Percentiles rank a stretch among this genome's conserved stretches.
phyloP scores from a whole-genome alignment of 2,797 vertebrate species.

The Enteromius treurensis region DNA sequence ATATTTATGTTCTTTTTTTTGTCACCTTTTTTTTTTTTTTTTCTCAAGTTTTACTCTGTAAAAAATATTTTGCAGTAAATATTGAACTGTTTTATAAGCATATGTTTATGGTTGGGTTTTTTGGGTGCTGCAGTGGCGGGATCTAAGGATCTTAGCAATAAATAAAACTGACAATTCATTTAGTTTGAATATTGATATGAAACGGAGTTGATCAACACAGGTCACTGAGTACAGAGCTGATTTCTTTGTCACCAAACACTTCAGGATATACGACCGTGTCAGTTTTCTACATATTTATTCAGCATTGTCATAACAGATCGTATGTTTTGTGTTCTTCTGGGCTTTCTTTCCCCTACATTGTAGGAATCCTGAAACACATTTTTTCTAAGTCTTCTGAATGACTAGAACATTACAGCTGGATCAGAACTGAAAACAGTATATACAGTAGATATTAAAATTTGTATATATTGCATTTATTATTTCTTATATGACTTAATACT shows the following conservation, averaged over 20 bases:
- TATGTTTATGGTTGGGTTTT: constrained; percentile 42
- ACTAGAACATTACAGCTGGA: no score
- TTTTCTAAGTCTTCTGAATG: no score
- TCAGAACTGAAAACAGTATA: no score
- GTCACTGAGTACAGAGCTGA: neutral
- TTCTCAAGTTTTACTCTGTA: constrained; percentile 82
- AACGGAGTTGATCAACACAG: neutral
- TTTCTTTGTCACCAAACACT: neutral
- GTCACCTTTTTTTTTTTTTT: constrained; percentile 43
- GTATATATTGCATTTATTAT: no score
- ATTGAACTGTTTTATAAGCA: constrained; percentile 82
- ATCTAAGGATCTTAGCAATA: neutral
- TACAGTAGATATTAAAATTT: no score
- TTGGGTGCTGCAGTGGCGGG: neutral
- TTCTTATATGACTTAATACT: no score
- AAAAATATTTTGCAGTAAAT: constrained; percentile 88
- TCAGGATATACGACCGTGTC: neutral
- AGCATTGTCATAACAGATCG: neutral
- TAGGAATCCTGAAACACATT: no score
- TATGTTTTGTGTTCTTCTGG: neutral
- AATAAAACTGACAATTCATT: neutral
- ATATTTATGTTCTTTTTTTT: constrained; percentile 67
- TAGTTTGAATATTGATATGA: neutral
- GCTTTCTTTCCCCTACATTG: no score
- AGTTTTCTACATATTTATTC: neutral